These are phyloP conservation scores for Neotoxoptera formosana DNA, from an alignment of 1,140 invertebrate species.

Conservation along the genomic window DNA sequence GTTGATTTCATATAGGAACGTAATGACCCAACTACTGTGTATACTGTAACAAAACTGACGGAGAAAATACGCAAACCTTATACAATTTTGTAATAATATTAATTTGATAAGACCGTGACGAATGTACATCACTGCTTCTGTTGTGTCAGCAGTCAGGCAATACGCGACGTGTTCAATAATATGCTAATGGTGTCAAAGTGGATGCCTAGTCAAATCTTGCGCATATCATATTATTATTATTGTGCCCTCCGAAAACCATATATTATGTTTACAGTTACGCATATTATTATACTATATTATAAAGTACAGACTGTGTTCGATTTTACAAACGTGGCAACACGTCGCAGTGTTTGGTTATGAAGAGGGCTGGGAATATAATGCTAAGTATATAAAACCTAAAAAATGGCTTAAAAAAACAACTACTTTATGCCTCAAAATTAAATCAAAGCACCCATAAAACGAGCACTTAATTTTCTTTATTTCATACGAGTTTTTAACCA, in stretches of 20 bases:
- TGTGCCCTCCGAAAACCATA: not conserved
- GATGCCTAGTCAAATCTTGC: not conserved
- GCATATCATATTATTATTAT: not conserved
- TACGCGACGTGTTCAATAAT: not conserved
- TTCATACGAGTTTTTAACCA: too few relatives aligned
- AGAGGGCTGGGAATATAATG: too few relatives aligned
- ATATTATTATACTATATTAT: too few relatives aligned
- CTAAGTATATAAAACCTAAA: too few relatives aligned
- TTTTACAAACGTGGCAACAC: too few relatives aligned
- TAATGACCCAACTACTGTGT: not conserved
- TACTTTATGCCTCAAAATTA: too few relatives aligned
- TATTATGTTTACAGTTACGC: not conserved
- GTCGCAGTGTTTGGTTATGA: too few relatives aligned
- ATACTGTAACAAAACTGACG: not conserved
- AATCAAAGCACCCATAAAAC: too few relatives aligned
- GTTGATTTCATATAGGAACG: not conserved
- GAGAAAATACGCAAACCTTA: not conserved
- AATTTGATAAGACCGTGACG: not conserved
- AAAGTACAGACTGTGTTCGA: too few relatives aligned
- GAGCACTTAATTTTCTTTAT: too few relatives aligned
- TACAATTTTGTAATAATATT: not conserved
- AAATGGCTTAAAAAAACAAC: too few relatives aligned
- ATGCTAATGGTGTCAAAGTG: not conserved
- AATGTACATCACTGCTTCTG: not conserved
- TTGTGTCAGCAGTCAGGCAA: not conserved